Base-by-base conservation (phyloP, 2,888 invertebrate genomes). In the Pemphredon lugubris region DNA sequence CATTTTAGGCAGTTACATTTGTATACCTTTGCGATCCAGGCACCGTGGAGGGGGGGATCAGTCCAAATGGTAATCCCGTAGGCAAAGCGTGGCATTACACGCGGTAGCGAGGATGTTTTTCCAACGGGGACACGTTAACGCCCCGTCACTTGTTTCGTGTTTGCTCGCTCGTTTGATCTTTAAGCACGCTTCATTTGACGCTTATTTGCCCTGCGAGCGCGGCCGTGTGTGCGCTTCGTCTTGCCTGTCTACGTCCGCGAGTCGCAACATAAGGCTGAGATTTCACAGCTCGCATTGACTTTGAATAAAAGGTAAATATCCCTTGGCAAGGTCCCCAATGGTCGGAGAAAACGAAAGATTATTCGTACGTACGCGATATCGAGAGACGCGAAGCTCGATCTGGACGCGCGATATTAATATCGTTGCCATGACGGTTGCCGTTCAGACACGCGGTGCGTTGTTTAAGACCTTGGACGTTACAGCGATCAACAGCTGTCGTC, bases 91-190 rank as follows among this genome's bases (percentile, higher is more conserved):
- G 72, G 76, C 81, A 81, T 84, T 82, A 79, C 71, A 80, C 73
- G 81, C 75, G 75, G 84, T 77, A 71, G 79, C 80, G 53, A 58
- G 68, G 73, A 75, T 89, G 89, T 89, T 89, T 89, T 88, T 86
- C 84, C 86, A 89, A 79, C 84, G 83, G 82, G 84, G 83, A 81
- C 84, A 83, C 79, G 77, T 73, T 78, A 75, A 80, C 81, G 76
- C 81, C 82, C 79, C 77, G 84, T 85, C 88, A 87, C 87, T 89
- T 85, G 88, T 85, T 86, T 84, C 85, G 81, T 88, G 87, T 89
- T 89, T 89, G 85, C 87, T 83, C 83, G 83, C 87, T 85, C 88
- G 89, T 89, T 89, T 89, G 88, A 89, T 88, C 89, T 88, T 84
- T 76, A 65, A 77, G 74, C 78, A 77, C 82, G 82, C 85, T 84